Evolutionary conservation across 2,113 vertebrate genomes (phyloP).

Genomic region (Microcebus murinus): DNA sequence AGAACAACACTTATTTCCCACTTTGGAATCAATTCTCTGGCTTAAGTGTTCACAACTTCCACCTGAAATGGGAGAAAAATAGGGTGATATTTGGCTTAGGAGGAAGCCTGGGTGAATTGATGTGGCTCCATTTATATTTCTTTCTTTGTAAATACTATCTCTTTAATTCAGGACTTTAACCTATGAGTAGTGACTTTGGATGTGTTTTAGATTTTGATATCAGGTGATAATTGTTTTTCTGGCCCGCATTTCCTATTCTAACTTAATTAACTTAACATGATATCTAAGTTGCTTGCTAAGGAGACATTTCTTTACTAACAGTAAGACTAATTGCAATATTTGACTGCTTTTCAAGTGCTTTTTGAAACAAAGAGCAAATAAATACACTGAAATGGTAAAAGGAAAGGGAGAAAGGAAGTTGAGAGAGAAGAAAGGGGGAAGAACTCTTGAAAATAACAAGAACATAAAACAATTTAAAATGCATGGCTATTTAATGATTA

Average conservation of each 20-base stretch:
- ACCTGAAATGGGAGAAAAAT: neutral
- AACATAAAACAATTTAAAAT: neutral
- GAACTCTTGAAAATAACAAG: neutral
- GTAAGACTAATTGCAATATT: slow-evolving; percentile 42
- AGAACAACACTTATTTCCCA: neutral
- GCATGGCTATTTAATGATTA: neutral
- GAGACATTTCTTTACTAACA: slow-evolving; percentile 4
- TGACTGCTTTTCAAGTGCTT: slow-evolving; percentile 28
- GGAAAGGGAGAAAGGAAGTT: neutral
- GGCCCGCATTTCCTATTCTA: neutral
- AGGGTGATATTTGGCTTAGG: neutral
- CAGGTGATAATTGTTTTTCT: slow-evolving; percentile 5
- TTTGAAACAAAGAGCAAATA: slow-evolving; percentile 27
- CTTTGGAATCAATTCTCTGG: slow-evolving; percentile 34
- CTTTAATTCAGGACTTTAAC: neutral
- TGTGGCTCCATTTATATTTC: neutral
- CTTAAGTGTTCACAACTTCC: slow-evolving; percentile 34
- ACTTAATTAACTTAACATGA: neutral
- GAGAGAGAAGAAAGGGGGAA: neutral
- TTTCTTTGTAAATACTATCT: slow-evolving; percentile 37
- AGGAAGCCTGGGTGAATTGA: neutral
- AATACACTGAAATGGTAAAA: neutral
- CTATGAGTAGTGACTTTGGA: neutral
- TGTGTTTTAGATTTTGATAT: neutral
- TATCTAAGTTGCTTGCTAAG: neutral